phyloP scores from a whole-genome alignment of 2,113 vertebrate genomes.

The Sander lucioperca region DNA sequence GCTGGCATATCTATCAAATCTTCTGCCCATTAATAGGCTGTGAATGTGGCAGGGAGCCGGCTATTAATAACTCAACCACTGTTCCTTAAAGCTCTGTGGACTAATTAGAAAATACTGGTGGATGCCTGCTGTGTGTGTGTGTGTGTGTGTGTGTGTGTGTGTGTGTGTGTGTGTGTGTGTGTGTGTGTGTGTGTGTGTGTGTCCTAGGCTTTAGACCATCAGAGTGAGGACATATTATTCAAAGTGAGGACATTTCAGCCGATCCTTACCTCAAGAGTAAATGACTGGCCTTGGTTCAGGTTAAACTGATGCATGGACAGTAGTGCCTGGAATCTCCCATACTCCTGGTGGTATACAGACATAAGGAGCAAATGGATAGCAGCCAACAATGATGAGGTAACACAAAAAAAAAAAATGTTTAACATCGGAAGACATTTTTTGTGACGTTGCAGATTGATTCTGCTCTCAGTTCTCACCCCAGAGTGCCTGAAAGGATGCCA shows the following conservation, averaged over 20 bases:
- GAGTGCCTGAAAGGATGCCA: no score
- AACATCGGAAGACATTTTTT: neutral
- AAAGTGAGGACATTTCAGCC: neutral
- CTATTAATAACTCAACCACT: conserved; percentile 35
- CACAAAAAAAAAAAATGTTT: no score
- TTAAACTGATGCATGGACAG: neutral
- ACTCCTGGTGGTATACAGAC: neutral
- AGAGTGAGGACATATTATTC: neutral
- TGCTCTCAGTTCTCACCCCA: neutral
- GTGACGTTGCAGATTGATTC: neutral
- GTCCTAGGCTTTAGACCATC: neutral
- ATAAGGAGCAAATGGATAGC: neutral
- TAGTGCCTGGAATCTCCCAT: neutral
- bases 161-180: neutral
- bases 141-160: neutral
- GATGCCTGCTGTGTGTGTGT: conserved; percentile 9
- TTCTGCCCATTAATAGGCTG: conserved; percentile 32
- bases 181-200: conserved; percentile 2
- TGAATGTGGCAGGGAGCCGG: conserved; percentile 2
- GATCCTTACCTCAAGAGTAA: neutral
- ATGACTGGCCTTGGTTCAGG: neutral
- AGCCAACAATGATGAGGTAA: neutral
- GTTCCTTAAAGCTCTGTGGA: conserved; percentile 24
- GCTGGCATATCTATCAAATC: conserved; percentile 24
- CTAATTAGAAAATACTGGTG: conserved; percentile 41